A percentile compares a stretch with the other conserved stretches of the same genome.
These are phyloP conservation scores for Catonia carolina DNA, from an alignment of 2,888 invertebrate species.

Conservation along the genomic window DNA sequence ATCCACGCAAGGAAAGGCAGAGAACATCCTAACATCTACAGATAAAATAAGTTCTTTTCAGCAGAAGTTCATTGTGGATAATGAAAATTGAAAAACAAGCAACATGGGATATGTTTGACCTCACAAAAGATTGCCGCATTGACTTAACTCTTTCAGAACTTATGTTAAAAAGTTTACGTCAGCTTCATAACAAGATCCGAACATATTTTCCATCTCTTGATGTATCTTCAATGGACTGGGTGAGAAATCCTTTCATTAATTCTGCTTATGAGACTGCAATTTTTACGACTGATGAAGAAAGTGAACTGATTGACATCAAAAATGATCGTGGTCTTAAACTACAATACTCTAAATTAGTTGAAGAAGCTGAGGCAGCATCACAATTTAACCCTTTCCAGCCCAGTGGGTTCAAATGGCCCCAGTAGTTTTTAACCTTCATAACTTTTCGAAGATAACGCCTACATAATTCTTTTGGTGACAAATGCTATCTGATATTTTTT, in stretches of 20 bases:
- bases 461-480: too few relatives aligned
- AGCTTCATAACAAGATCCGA: conserved; percentile 10
- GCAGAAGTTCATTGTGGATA: too few relatives aligned
- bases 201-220: conserved; percentile 16
- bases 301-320: conserved; percentile 11
- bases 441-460: too few relatives aligned
- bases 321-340: conserved; percentile 9
- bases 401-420: too few relatives aligned
- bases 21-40: too few relatives aligned
- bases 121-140: conserved; percentile 12
- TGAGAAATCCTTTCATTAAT: conserved; percentile 13
- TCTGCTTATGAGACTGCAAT: conserved; percentile 3
- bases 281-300: conserved; percentile 8
- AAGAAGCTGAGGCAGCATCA: conserved; percentile 1
- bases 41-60: too few relatives aligned
- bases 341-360: conserved; percentile 9
- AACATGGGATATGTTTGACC: conserved; percentile 18
- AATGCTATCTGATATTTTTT: too few relatives aligned
- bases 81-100: neutral
- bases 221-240: conserved; percentile 16
- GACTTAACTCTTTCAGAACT: conserved; percentile 6
- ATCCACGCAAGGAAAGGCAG: too few relatives aligned
- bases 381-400: too few relatives aligned
- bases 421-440: too few relatives aligned
- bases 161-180: conserved; percentile 13